These are phyloP conservation scores for Strix aluco DNA, from an alignment of 2,113 vertebrate species.

Conservation along the genomic window DNA sequence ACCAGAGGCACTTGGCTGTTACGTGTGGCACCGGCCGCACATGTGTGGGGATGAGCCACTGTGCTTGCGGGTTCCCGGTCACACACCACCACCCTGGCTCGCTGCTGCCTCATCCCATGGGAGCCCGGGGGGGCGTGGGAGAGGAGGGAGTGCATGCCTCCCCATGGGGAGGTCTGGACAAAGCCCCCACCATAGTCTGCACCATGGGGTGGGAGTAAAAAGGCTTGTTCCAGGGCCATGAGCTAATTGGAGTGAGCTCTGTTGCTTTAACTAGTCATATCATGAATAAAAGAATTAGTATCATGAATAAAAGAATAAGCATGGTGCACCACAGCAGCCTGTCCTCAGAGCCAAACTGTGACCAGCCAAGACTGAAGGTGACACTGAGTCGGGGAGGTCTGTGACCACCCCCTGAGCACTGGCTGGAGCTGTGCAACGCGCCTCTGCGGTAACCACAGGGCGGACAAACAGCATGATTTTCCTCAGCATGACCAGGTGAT, in stretches of 20 bases:
- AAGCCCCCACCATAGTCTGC: background rate
- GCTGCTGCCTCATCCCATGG: accelerated
- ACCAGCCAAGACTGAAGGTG: accelerated
- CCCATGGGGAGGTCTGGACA: background rate
- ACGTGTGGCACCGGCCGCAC: accelerated
- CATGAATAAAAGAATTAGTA: background rate
- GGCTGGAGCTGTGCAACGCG: too few species aligned
- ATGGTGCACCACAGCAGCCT: background rate
- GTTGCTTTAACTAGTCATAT: background rate
- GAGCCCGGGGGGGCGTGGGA: accelerated
- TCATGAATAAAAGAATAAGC: background rate
- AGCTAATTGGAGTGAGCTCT: background rate
- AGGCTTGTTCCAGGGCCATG: background rate
- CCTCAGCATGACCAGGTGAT: background rate
- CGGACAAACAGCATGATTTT: background rate
- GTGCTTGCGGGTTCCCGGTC: background rate
- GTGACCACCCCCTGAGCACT: background rate
- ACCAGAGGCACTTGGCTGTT: background rate
- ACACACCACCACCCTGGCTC: background rate
- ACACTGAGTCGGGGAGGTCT: background rate
- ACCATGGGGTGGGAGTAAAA: background rate
- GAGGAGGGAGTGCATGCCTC: background rate
- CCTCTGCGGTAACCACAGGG: background rate
- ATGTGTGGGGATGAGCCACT: accelerated
- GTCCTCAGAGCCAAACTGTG: accelerated